Percentiles rank a stretch among this genome's conserved stretches.
These are phyloP conservation scores for Zophobas morio DNA, from an alignment of 1,140 invertebrate genomes.

Conservation along the genomic window DNA sequence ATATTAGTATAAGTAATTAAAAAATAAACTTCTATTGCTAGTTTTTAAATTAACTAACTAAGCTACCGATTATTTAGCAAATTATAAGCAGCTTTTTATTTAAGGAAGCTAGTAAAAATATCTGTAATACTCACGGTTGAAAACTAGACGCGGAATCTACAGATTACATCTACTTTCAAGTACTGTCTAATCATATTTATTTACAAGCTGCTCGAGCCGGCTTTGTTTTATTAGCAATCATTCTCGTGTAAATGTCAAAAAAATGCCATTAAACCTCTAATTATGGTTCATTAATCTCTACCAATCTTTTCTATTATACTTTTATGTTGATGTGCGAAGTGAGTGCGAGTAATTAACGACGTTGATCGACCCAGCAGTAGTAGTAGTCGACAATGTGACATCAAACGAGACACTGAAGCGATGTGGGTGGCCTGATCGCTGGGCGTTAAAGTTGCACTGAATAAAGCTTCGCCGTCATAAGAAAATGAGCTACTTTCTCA, in stretches of 20 bases:
- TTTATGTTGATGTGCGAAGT: slow-evolving; percentile 39
- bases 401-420: slow-evolving; percentile 21
- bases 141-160: no score
- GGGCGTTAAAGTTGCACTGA: slow-evolving; percentile 6
- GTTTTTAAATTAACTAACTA: no score
- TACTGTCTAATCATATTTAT: neutral
- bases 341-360: slow-evolving; percentile 15
- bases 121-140: no score
- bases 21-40: no score
- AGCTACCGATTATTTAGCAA: no score
- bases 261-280: slow-evolving; percentile 30
- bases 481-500: no score
- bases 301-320: slow-evolving; percentile 15
- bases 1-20: no score
- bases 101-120: neutral
- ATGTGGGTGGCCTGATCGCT: slow-evolving; percentile 49
- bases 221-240: slow-evolving; percentile 13
- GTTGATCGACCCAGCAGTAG: neutral
- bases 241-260: slow-evolving; percentile 32
- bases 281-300: slow-evolving; percentile 32
- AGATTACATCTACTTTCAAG: no score
- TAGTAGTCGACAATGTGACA: slow-evolving; percentile 3
- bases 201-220: neutral
- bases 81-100: no score
- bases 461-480: neutral